These are phyloP conservation scores for Onthophagus taurus DNA, from an alignment of 1,140 invertebrate species.

Conservation along the genomic window DNA sequence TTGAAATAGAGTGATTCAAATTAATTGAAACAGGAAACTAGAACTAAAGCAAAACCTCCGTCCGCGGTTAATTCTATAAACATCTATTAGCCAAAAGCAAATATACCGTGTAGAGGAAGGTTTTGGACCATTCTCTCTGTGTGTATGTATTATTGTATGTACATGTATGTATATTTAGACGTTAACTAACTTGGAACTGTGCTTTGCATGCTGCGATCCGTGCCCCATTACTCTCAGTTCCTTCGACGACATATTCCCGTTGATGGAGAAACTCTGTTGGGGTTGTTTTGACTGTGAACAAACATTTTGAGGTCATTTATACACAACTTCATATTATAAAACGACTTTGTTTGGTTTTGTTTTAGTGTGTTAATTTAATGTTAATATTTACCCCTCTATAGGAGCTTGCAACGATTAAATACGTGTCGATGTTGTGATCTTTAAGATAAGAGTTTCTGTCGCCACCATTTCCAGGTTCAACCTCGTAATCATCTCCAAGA, in stretches of 20 bases:
- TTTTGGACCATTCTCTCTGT: not conserved
- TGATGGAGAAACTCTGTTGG: constrained; percentile 49
- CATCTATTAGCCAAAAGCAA: too few relatives aligned
- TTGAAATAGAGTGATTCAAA: too few relatives aligned
- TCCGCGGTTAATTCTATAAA: too few relatives aligned
- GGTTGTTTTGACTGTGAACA: constrained; percentile 43
- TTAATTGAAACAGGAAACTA: too few relatives aligned
- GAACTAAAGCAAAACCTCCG: too few relatives aligned
- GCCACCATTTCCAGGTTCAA: constrained; percentile 77
- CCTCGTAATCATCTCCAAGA: constrained; percentile 78
- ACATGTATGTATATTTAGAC: not conserved
- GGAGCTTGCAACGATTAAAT: constrained; percentile 69
- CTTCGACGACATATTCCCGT: constrained; percentile 75
- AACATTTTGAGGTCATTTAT: not conserved
- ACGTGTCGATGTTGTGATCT: constrained; percentile 89
- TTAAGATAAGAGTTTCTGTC: constrained; percentile 79
- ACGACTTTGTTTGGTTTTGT: not conserved
- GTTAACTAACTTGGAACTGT: constrained; percentile 60
- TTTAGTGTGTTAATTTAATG: not conserved
- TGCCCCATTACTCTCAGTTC: constrained; percentile 83
- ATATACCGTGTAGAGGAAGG: too few relatives aligned
- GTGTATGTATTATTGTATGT: too few relatives aligned
- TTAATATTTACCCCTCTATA: constrained; percentile 51
- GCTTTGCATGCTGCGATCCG: constrained; percentile 56
- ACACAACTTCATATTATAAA: too few relatives aligned